Evolutionary conservation across 2,888 invertebrate species (phyloP), one percentile per base, ranked within the genome.

Genomic region (Chalcosyrphus nemorum): DNA sequence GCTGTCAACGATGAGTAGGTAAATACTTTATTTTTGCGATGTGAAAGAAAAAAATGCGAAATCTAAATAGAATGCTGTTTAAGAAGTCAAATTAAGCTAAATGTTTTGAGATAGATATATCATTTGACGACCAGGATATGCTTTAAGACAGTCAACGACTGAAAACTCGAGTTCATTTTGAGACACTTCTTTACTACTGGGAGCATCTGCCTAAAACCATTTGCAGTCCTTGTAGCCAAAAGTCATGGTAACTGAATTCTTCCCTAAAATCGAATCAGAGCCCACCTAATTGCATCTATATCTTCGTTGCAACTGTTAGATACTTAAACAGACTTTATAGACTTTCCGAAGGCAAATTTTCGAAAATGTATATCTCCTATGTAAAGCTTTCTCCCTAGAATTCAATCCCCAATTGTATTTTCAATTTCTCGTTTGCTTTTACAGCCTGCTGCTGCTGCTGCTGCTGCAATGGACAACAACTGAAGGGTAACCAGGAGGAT

Each of bases 401-500:
- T 56, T 75, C 50, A 56, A 61, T 70, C 63, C 19, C 32, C 24
- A 65, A 78, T 52, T 54, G 57, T 47, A 63, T 63, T 75, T 75
- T 75, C 56, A 61, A 68, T 68, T 68, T 66, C 27, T 11, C 52
- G 32, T 65, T 4, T 19, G 4, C n/a, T 54, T 27, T 63, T 68
- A 3, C 75, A 81, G 81, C 56, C 17, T 59, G 17, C n/a, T n/a
- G n/a, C n/a, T n/a, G 15, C 15, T n/a, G n/a, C 24, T 63, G 38
- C 15, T 29, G 43, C 19, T 57, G 76, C 65, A 35, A 47, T 24
- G 80, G 85, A 27, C 89, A 89, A 76, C 87, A 89, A 71, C 76
- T 89, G 86, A 90, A 90, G 86, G 88, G 88, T 63, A 88, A 89
- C 80, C 90, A 90, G 76, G 96, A 96, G 87, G 96, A 97, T 90